These are phyloP conservation scores for Etheostoma cragini DNA, from an alignment of 2,113 vertebrate species.

Conservation along the genomic window DNA sequence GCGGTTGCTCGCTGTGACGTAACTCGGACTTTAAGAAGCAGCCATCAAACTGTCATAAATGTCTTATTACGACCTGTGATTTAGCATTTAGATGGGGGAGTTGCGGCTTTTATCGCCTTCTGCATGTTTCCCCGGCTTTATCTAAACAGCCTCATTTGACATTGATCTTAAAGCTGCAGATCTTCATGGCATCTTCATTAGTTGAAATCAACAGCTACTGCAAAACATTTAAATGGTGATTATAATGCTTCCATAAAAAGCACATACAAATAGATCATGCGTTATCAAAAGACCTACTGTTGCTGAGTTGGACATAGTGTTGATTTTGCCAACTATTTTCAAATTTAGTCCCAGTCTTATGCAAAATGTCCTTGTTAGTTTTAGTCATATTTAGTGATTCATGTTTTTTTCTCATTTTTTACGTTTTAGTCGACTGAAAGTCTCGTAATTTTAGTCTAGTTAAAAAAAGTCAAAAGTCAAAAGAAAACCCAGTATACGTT, in stretches of 20 bases:
- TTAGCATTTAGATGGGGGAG: conserved; percentile 52
- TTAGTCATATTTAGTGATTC: too few relatives aligned
- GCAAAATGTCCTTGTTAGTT: too few relatives aligned
- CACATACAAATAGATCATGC: neutral
- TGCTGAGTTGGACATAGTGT: neutral
- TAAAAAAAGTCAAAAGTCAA: too few relatives aligned
- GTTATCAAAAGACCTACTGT: conserved; percentile 7
- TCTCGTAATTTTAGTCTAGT: too few relatives aligned
- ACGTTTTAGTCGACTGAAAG: too few relatives aligned
- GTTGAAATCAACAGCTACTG: conserved; percentile 1
- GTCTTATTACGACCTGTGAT: conserved; percentile 50
- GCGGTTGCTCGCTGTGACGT: conserved; percentile 20
- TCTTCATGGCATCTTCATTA: neutral
- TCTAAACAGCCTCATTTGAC: conserved; percentile 33
- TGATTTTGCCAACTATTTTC: too few relatives aligned
- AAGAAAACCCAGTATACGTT: too few relatives aligned
- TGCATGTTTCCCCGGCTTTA: conserved; percentile 48
- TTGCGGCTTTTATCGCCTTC: conserved; percentile 8
- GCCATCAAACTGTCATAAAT: conserved; percentile 59
- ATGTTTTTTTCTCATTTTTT: too few relatives aligned
- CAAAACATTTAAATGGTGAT: conserved; percentile 30
- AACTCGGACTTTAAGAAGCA: conserved; percentile 50
- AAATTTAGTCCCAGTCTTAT: too few relatives aligned
- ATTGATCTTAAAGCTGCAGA: conserved; percentile 34
- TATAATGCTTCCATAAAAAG: conserved; percentile 9